A percentile compares a stretch with the other conserved stretches of the same genome.
Conservation (phyloP, 2,888 invertebrate genomes). For the Thysanoteuthis rhombus region DNA sequence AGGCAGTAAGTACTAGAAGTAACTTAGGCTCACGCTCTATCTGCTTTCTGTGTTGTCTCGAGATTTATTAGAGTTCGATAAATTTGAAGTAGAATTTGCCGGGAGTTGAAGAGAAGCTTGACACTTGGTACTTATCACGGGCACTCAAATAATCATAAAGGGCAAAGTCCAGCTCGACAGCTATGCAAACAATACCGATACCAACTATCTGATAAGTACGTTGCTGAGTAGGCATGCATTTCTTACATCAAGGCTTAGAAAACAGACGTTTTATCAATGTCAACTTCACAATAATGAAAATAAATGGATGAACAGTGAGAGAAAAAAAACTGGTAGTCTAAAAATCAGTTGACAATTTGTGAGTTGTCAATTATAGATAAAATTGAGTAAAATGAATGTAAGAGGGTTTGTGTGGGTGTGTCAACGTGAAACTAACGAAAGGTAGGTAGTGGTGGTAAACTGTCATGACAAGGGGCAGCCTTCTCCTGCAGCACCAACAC, state of each 20-base stretch:
- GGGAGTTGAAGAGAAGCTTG: neutral
- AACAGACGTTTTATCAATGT: neutral
- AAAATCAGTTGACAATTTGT: neutral
- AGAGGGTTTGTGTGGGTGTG: neutral
- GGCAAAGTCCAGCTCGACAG: slow-evolving; percentile 60
- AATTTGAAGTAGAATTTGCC: neutral
- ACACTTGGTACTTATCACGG: neutral
- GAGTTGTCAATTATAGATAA: neutral
- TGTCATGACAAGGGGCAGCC: neutral
- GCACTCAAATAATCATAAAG: slow-evolving; percentile 53
- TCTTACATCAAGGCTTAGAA: neutral
- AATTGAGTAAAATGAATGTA: neutral
- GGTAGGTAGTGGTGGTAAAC: slow-evolving; percentile 12
- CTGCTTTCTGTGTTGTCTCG: too few species aligned
- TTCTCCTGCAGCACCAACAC: neutral
- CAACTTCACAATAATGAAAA: neutral
- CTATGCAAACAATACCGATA: slow-evolving; percentile 58
- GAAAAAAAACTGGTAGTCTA: neutral
- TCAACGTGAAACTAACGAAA: neutral
- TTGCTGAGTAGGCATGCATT: neutral
- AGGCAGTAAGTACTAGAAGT: too few species aligned
- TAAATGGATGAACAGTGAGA: neutral
- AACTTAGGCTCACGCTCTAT: too few species aligned
- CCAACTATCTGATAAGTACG: slow-evolving; percentile 51
- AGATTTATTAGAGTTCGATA: too few species aligned